Evolutionary conservation across 2,113 vertebrate genomes (phyloP).

Genomic region (Podiceps cristatus): DNA sequence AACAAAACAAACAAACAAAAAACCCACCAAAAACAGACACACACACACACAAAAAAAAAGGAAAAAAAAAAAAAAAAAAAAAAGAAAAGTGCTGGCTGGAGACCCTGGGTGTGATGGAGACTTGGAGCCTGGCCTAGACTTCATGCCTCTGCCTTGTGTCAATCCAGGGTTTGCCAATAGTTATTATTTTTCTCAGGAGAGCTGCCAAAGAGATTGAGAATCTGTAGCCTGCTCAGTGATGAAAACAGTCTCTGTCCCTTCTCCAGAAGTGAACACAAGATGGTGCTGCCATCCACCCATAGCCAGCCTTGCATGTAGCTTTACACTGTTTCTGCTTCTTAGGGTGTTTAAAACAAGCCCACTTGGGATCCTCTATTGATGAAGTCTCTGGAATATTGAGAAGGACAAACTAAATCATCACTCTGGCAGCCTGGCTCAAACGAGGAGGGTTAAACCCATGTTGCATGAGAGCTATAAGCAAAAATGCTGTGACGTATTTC

Average conservation of each 20-base stretch:
- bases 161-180: background rate
- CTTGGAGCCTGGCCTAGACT: background rate
- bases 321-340: background rate
- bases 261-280: slow-evolving; percentile 34
- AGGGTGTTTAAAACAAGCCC: background rate
- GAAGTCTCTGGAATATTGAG: background rate
- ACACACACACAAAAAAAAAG: too few relatives aligned
- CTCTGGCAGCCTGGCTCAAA: background rate
- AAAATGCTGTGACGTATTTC: background rate
- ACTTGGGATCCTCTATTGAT: background rate
- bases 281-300: slow-evolving; percentile 33
- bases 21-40: too few relatives aligned
- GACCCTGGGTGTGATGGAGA: background rate
- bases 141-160: background rate
- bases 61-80: too few relatives aligned
- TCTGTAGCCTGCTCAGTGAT: background rate
- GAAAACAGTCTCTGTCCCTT: background rate
- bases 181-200: background rate
- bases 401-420: background rate
- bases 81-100: background rate
- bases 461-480: background rate
- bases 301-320: background rate
- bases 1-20: too few relatives aligned
- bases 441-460: background rate
- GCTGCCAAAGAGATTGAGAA: background rate